phyloP scores from a whole-genome alignment of 1,140 invertebrate species.

The Ericerus pela region DNA sequence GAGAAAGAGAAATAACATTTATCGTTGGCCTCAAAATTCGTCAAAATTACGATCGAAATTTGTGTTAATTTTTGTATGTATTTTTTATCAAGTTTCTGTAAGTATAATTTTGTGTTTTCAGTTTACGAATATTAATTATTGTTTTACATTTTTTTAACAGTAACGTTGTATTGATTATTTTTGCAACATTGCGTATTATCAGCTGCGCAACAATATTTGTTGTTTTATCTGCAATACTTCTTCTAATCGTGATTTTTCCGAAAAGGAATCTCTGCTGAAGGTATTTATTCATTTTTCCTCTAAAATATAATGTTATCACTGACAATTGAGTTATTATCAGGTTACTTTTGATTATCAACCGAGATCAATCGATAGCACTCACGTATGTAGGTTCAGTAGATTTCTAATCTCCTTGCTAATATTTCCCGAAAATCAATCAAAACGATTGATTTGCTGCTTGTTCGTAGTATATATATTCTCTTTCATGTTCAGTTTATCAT shows the following conservation, averaged over 20 bases:
- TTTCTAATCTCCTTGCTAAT: no score
- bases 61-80: neutral
- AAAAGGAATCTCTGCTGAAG: neutral
- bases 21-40: conserved; percentile 9
- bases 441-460: no score
- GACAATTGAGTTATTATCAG: no score
- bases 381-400: no score
- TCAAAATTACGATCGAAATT: no score
- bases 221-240: neutral
- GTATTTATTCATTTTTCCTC: neutral
- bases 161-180: conserved; percentile 2
- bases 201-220: conserved; percentile 3
- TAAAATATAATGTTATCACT: no score
- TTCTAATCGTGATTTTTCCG: neutral
- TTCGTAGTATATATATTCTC: no score
- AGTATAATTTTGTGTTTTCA: neutral
- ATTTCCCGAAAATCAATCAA: no score
- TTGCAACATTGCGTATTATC: conserved; percentile 1
- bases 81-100: conserved; percentile 1
- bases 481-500: no score
- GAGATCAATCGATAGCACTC: no score
- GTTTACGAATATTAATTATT: conserved; percentile 1
- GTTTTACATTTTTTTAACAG: neutral
- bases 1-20: conserved; percentile 7
- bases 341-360: neutral